Conservation (phyloP, 2,888 invertebrate species). For the Axea sp. region DNA sequence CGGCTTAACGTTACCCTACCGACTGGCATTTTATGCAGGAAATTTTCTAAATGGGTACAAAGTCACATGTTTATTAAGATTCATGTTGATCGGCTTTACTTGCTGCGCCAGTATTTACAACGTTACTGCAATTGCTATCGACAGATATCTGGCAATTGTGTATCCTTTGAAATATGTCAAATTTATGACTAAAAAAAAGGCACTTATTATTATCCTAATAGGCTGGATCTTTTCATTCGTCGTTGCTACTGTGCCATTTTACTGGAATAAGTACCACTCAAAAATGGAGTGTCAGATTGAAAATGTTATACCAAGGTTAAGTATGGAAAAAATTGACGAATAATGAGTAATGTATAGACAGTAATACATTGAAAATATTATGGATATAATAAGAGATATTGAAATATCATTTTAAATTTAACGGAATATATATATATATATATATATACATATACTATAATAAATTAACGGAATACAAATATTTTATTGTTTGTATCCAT, state of each 20-base stretch:
- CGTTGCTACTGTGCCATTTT: slow-evolving; percentile 85
- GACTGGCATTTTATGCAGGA: slow-evolving; percentile 87
- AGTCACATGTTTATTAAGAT: slow-evolving; percentile 83
- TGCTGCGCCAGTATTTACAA: slow-evolving; percentile 90
- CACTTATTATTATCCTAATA: slow-evolving; percentile 83
- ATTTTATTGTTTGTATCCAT: no score
- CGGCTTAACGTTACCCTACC: slow-evolving; percentile 88
- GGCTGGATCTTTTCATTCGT: slow-evolving; percentile 86
- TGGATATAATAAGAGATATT: no score
- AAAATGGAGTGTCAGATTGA: slow-evolving; percentile 84
- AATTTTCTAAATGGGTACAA: slow-evolving; percentile 83
- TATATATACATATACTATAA: no score
- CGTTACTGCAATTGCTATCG: slow-evolving; percentile 88
- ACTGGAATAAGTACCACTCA: slow-evolving; percentile 88
- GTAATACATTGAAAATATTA: no score
- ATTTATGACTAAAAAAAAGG: slow-evolving; percentile 86
- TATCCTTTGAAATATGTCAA: slow-evolving; percentile 88
- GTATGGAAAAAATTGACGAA: slow-evolving; percentile 6
- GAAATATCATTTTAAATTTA: no score
- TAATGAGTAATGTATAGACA: no score
- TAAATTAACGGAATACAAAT: no score
- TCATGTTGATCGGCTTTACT: slow-evolving; percentile 87
- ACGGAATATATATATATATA: no score
- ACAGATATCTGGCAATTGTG: slow-evolving; percentile 88
- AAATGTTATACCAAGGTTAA: slow-evolving; percentile 81